A percentile compares a stretch with the other conserved stretches of the same genome.
Evolutionary conservation across 2,113 vertebrate genomes (phyloP).

Genomic region (Mobula birostris): DNA sequence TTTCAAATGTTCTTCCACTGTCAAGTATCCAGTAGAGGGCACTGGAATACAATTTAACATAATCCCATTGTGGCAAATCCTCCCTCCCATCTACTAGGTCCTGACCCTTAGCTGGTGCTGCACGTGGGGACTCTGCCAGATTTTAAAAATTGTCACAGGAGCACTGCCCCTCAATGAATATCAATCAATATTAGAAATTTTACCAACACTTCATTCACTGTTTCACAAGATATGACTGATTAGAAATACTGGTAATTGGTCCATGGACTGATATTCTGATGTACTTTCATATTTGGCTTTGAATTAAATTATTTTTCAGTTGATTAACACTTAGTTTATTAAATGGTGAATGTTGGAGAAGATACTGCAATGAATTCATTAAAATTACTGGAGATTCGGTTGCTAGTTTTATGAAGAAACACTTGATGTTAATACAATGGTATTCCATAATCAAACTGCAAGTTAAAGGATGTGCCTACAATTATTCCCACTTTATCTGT

Average conservation of each 20-base stretch:
- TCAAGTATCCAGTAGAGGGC: conserved; percentile 9
- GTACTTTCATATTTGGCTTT: background rate
- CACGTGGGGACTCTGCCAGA: background rate
- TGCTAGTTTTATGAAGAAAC: background rate
- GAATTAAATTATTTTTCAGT: background rate
- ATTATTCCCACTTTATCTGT: background rate
- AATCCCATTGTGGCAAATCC: too few species aligned
- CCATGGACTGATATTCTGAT: background rate
- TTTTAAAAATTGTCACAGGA: background rate
- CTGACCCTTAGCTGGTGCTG: background rate
- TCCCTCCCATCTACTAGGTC: background rate
- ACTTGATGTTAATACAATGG: background rate
- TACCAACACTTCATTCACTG: background rate
- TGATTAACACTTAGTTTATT: background rate
- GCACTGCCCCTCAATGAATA: background rate
- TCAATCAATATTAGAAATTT: background rate
- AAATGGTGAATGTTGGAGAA: background rate
- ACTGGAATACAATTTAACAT: background rate
- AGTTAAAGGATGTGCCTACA: background rate
- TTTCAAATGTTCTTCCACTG: background rate
- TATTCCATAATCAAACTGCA: too few species aligned
- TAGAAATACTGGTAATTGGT: background rate
- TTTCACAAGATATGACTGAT: background rate
- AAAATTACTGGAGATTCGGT: background rate
- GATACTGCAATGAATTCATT: background rate